Conservation (phyloP, 2,113 vertebrate genomes). For the Phoenicopterus ruber region DNA sequence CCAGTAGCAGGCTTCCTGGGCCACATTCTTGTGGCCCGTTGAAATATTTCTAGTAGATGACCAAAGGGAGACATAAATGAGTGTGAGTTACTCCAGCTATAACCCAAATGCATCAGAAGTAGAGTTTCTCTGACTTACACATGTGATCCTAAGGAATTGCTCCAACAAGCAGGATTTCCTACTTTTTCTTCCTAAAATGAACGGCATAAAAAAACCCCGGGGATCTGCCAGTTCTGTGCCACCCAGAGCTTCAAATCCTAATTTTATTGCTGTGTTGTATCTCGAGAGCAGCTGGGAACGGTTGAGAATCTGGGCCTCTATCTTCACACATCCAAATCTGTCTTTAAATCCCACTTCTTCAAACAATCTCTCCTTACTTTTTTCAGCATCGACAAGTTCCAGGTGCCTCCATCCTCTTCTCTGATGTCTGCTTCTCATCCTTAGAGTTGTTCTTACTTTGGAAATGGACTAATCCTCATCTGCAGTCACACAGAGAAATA, state of each 20-base stretch:
- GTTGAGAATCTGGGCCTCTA: slow-evolving; percentile 33
- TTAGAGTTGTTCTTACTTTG: not conserved
- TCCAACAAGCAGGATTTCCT: not conserved
- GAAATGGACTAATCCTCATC: not conserved
- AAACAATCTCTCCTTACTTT: slow-evolving; percentile 18
- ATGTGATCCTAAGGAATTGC: not conserved
- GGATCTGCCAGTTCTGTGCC: slow-evolving; percentile 11
- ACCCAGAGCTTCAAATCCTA: slow-evolving; percentile 31
- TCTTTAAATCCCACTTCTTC: slow-evolving; percentile 46
- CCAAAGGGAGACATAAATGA: not conserved
- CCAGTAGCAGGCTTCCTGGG: not conserved
- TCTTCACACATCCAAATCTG: slow-evolving; percentile 55
- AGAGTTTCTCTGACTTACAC: not conserved
- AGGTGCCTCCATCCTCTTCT: slow-evolving; percentile 7
- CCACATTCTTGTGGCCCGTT: not conserved
- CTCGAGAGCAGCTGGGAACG: not conserved
- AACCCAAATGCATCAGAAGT: not conserved
- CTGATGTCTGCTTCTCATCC: not conserved
- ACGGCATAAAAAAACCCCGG: not conserved
- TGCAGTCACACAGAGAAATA: not conserved
- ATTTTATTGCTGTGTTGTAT: slow-evolving; percentile 43
- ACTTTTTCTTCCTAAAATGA: not conserved
- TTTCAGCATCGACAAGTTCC: not conserved
- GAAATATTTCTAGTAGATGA: not conserved
- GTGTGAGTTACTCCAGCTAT: not conserved